Evolutionary conservation across 2,797 vertebrate genomes (phyloP), one percentile per base, ranked within the genome.

Genomic region (Poecilia picta): DNA sequence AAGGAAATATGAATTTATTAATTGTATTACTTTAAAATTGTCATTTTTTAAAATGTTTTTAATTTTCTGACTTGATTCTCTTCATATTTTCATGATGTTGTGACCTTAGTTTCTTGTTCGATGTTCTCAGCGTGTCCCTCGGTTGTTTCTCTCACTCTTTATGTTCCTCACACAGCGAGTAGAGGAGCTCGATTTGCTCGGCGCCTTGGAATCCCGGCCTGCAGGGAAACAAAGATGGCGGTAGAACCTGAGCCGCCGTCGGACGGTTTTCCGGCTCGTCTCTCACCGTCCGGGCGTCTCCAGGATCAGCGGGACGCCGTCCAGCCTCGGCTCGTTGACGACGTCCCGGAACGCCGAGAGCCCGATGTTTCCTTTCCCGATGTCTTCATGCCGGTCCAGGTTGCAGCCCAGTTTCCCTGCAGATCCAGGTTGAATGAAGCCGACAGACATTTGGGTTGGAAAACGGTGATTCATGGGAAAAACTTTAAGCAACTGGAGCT

Each of bases 341-440:
- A 96, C 92, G 71, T 96, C 94, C 74, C 76, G 88, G 87, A 97
- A 97, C 39, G 96, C 95, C 25, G 93, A 43, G 47, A 96, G 83
- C 10, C 96, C 96, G 2, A 97, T 97, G 82, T 95, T 85, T 36
- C 96, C 96, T 83, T 86, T 91, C 10, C 96, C 96, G 0, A 97
- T 95, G 78, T 97, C 96, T 83, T 96, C 96, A 68, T 97, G 96
- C 4, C 96, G 95, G 88, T 97, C 96, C 0, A 96, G 94, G 68
- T 95, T 90, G 81, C 95, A 96, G 80, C 96, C 96, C 16, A 97
- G 89, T 85, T 92, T 91, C 74, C 96, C 96, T 97, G 80, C 8
- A 68, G n/a, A 47, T 16, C 46, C 1, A 18, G 47, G 47, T 7
- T 20, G 18, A 51, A 23, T 23, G 2, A 51, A 51, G 16, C 47